Evolutionary conservation across 2,888 invertebrate species (phyloP), one percentile per base, ranked within the genome.

Genomic region (Orthosia cruda): DNA sequence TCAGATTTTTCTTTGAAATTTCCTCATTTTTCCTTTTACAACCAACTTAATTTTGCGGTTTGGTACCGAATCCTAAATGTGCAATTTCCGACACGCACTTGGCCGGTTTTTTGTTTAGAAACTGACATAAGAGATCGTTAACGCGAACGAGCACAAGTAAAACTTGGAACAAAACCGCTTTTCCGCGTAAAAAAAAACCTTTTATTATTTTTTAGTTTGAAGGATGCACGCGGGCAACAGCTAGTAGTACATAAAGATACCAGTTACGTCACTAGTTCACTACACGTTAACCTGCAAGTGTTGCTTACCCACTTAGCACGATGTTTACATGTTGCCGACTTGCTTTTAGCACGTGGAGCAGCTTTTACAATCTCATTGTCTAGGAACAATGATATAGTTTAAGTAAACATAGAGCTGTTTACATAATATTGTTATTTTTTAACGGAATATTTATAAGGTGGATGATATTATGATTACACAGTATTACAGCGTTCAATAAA

Each of bases 291-390:
- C 59, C 54, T 67, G 68, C 55, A 63, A 61, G 58, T 73, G 68
- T 50, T 63, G 75, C 62, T 76, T 71, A 59, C 72, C 65, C 68
- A 77, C 49, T 64, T 32, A 54, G 54, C 73, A 68, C 59, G 40
- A 47, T 87, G 52, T 79, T 74, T 80, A 71, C 80, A 73, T 80
- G 68, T 80, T 70, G 50, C 69, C 45, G 20, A 55, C 67, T 79
- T 73, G 32, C n/a, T 47, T 26, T 67, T 58, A 75, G 71, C 86
- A 84, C 87, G 84, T 88, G 84, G 58, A 69, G 54, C 58, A 68
- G 74, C 66, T 72, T 85, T 77, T 77, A 80, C 66, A 77, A 75
- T 61, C 72, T 80, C 70, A 71, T 85, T 82, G 87, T 85, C 75
- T 75, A 77, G 77, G 70, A 80, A 80, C 81, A 86, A 83, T 80